Percentiles rank a stretch among this genome's conserved stretches.
Conservation (phyloP, 2,888 invertebrate species). For the Lasioglossum malachurum region DNA sequence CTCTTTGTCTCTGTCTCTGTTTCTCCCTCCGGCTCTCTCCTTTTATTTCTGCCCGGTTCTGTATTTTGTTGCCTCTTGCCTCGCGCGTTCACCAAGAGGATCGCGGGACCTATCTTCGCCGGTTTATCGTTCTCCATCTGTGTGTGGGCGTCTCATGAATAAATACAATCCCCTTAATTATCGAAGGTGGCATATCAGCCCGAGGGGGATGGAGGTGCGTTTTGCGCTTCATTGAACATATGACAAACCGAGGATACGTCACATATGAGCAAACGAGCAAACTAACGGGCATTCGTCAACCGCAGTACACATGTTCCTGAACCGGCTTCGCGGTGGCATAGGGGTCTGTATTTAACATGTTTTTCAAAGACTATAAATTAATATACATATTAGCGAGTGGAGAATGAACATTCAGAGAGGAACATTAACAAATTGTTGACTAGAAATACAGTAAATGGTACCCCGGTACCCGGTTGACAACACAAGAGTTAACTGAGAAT, state of each 20-base stretch:
- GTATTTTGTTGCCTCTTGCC: neutral
- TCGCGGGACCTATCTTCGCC: slow-evolving; percentile 19
- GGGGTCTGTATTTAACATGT: neutral
- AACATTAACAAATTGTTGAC: no score
- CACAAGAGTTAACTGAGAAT: no score
- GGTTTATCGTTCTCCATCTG: slow-evolving; percentile 34
- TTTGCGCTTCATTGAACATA: neutral
- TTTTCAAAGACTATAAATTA: no score
- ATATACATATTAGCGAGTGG: no score
- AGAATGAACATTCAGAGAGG: no score
- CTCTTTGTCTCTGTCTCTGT: neutral
- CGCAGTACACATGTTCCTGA: no score
- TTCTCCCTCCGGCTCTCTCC: no score
- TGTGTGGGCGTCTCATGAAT: slow-evolving; percentile 57
- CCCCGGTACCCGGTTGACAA: no score
- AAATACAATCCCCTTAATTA: slow-evolving; percentile 59
- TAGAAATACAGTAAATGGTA: no score
- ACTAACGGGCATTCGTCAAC: neutral
- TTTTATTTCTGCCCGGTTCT: slow-evolving; percentile 6
- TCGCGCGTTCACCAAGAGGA: slow-evolving; percentile 11
- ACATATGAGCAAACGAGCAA: neutral
- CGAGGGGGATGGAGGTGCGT: neutral
- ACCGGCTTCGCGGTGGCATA: neutral
- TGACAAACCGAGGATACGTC: neutral
- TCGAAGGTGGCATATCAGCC: neutral